A percentile compares a stretch with the other conserved stretches of the same genome.
Conservation (phyloP, 2,113 vertebrate species). For the Laterallus jamaicensis region DNA sequence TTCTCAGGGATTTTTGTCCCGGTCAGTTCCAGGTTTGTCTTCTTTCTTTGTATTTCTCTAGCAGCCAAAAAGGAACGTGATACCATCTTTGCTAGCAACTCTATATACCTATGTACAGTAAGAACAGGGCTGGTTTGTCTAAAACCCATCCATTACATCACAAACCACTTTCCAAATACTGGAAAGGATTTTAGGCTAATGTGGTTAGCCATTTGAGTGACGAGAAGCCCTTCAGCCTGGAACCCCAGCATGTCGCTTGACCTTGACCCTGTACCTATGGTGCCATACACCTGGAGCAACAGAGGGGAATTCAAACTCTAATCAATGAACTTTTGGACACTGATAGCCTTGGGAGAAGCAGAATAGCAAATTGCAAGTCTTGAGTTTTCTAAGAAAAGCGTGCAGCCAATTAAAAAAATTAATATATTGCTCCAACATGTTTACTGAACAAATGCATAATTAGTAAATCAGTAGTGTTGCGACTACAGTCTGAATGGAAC, state of each 20-base stretch:
- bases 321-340: background rate
- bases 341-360: background rate
- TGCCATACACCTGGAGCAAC: background rate
- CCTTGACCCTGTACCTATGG: background rate
- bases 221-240: background rate
- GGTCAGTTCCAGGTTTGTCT: background rate
- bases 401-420: slow-evolving; percentile 57
- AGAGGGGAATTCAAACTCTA: background rate
- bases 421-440: slow-evolving; percentile 66
- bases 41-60: background rate
- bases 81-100: background rate
- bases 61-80: background rate
- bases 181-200: background rate
- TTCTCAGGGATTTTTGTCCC: background rate
- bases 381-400: slow-evolving; percentile 25
- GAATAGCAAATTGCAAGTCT: background rate
- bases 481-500: slow-evolving; percentile 70
- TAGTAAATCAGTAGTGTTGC: slow-evolving; percentile 73
- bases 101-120: background rate
- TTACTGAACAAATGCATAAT: slow-evolving; percentile 75
- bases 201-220: background rate
- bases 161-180: background rate
- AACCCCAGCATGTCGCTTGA: background rate
- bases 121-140: background rate
- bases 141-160: background rate